A percentile compares a stretch with the other conserved stretches of the same genome.
Evolutionary conservation across 2,113 vertebrate species (phyloP).

Genomic region (Cynocephalus volans): DNA sequence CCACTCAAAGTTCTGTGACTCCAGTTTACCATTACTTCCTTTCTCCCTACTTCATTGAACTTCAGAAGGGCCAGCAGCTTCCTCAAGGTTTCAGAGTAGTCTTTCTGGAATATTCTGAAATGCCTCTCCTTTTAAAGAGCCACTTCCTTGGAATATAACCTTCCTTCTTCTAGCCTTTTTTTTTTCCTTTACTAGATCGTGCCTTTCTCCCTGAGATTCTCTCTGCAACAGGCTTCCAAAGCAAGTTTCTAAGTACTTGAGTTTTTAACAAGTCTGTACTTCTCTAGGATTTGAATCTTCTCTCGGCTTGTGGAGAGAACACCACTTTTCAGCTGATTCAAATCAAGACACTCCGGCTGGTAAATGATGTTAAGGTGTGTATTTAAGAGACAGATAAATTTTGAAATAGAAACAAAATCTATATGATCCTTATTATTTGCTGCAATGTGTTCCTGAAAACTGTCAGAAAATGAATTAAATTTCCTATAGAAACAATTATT

Average conservation of each 20-base stretch:
- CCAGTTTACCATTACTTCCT: background rate
- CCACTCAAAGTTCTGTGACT: background rate
- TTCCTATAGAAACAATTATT: slow-evolving; percentile 34
- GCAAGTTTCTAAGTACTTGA: background rate
- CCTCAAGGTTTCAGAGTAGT: slow-evolving; percentile 33
- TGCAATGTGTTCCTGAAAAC: background rate
- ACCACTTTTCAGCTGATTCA: slow-evolving; percentile 29
- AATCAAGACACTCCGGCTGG: background rate
- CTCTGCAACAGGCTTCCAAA: background rate
- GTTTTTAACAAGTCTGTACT: background rate
- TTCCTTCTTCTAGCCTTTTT: background rate
- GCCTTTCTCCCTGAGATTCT: background rate
- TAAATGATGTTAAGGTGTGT: slow-evolving; percentile 50
- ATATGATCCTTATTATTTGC: slow-evolving; percentile 9
- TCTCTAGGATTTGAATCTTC: slow-evolving; percentile 5
- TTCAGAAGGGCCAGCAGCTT: slow-evolving; percentile 30
- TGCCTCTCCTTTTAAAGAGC: background rate
- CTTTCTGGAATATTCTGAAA: slow-evolving; percentile 50
- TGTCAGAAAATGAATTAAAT: slow-evolving; percentile 49
- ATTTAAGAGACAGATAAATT: slow-evolving; percentile 53
- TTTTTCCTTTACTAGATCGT: background rate
- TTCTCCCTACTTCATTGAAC: slow-evolving; percentile 34
- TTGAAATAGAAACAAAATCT: slow-evolving; percentile 63
- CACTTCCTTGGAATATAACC: slow-evolving; percentile 10
- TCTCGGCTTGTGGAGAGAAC: background rate